Base-by-base conservation (phyloP, 2,797 vertebrate species). In the Melanotaenia parkinsoni region DNA sequence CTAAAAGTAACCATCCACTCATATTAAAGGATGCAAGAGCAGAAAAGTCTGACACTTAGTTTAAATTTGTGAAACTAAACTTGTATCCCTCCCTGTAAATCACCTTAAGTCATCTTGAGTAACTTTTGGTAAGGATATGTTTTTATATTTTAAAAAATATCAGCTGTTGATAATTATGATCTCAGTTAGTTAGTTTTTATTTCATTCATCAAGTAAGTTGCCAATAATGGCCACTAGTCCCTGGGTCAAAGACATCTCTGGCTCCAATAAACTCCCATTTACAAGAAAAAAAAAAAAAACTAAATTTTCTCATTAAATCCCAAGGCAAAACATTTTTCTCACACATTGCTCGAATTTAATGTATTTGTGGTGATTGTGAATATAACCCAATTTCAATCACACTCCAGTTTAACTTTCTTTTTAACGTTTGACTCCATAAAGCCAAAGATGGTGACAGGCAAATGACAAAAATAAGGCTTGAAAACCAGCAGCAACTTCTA, bases 21-120 rank as follows among this genome's bases (percentile, higher is more conserved):
- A 40, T 47, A 74, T 47, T n/a, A 67, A 32, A 37, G 40, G 16
- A 81, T 40, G 54, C 0, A 11, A 22, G 50, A 33, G 2, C 5
- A 59, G 50, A 58, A 50, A 35, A 69, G 26, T 2, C 18, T 67
- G 59, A 81, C 66, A 33, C 84, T 70, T 51, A 35, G 7, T n/a
- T 72, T 59, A 26, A 63, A 79, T 7, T 70, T 53, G 18, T 30
- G 37, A 13, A 72, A 37, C 0, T 40, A 0, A 64, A 56, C 43
- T 16, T 58, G 24, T n/a, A 63, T 67, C 58, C 0, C 6, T 62
- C 12, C 9, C 14, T 63, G 22, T 26, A 70, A 71, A 58, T 56
- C 2, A 0, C 11, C 22, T 65, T 20, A 60, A 13, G 40, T 62
- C n/a, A n/a, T 50, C 2, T 22, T 50, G 47, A 22, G 47, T 22